Conservation (phyloP, 2,113 vertebrate genomes). For the Chamaea fasciata region DNA sequence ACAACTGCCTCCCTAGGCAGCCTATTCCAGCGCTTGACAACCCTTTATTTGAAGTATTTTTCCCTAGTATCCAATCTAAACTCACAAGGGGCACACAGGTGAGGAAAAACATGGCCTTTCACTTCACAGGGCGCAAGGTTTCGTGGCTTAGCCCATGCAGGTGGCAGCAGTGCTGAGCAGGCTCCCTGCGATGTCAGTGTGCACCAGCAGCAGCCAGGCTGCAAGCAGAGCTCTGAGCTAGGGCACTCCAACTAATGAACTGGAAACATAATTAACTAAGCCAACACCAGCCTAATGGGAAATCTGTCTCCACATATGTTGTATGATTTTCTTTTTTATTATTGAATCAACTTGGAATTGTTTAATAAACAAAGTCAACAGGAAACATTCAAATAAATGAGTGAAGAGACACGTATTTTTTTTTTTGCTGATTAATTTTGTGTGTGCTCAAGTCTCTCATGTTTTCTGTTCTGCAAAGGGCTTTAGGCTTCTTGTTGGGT, state of each 20-base stretch:
- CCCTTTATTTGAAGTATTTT: not conserved
- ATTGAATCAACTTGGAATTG: not conserved
- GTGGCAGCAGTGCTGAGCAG: not conserved
- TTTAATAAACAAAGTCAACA: conserved; percentile 37
- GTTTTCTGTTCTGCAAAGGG: not conserved
- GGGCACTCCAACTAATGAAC: not conserved
- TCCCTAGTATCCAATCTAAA: not conserved
- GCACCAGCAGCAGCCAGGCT: not conserved
- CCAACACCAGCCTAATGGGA: not conserved
- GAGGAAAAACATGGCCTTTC: not conserved
- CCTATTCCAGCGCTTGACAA: not conserved
- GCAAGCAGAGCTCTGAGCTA: not conserved
- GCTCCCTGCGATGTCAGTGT: accelerated
- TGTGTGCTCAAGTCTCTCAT: not conserved
- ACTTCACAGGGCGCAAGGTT: not conserved
- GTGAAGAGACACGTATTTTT: not conserved
- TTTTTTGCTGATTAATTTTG: not conserved
- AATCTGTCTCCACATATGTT: not conserved
- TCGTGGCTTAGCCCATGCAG: not conserved
- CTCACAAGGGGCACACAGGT: accelerated
- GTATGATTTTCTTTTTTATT: not conserved
- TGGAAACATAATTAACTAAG: not conserved
- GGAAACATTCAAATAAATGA: not conserved
- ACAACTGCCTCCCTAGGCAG: not conserved
- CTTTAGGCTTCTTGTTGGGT: not conserved